phyloP scores from a whole-genome alignment of 2,113 vertebrate species.

The Hyperoodon ampullatus region DNA sequence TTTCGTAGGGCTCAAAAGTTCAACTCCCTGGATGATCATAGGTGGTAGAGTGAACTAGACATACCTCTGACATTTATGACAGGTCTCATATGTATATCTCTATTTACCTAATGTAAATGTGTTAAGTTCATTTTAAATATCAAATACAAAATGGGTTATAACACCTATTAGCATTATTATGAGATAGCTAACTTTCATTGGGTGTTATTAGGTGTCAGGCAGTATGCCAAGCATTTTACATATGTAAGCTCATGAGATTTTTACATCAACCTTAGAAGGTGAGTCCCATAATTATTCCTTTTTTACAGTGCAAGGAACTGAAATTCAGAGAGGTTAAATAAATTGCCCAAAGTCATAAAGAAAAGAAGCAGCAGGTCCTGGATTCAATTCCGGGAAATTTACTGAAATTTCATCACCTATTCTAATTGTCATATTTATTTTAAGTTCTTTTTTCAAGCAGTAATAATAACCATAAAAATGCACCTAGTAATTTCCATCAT shows the following conservation, averaged over 20 bases:
- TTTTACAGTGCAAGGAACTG: neutral
- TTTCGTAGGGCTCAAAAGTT: neutral
- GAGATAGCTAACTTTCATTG: neutral
- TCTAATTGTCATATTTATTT: neutral
- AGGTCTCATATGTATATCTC: neutral
- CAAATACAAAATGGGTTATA: neutral
- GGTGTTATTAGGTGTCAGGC: neutral
- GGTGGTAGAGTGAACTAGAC: neutral
- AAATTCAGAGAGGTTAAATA: slow-evolving; percentile 19
- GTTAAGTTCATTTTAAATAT: slow-evolving; percentile 18
- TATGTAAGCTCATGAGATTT: neutral
- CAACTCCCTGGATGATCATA: neutral
- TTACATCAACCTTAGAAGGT: neutral
- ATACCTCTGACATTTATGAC: neutral
- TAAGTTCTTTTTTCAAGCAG: neutral
- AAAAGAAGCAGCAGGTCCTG: neutral
- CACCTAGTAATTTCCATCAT: neutral
- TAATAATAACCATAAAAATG: slow-evolving; percentile 2
- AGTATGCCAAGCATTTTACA: neutral
- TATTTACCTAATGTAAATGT: neutral
- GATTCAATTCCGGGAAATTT: neutral
- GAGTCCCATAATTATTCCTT: neutral
- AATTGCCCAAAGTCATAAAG: neutral
- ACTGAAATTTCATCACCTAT: neutral
- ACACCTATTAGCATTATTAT: neutral